Base-by-base conservation (phyloP, 2,888 invertebrate genomes). In the Cremastinae sp. region DNA sequence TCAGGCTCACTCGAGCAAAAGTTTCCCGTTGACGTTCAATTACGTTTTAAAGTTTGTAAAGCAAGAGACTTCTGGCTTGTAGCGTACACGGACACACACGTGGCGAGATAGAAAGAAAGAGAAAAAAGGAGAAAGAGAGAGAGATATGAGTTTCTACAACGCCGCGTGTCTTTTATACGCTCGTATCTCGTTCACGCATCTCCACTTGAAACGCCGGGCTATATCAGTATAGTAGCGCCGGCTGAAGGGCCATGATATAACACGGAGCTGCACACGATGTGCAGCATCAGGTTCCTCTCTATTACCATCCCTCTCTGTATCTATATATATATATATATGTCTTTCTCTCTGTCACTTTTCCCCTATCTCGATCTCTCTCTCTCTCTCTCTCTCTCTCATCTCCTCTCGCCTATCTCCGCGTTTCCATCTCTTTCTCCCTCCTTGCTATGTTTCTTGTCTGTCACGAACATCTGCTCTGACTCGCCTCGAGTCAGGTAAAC, bases 111-210 rank as follows among this genome's bases (percentile, higher is more conserved):
- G 28, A 28, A 28, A 66, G 62, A 38, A 62, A 72, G 58, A 45
- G 12, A 12, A 12, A 12, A 53, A n/a, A n/a, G 14, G 9, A 10
- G 54, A 75, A 59, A 59, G 36, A 51, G 61, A 70, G 62, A 72
- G 61, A 51, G 41, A 58, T 61, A 22, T 41, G 28, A 34, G n/a
- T 34, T 34, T 66, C 18, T 45, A 54, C 73, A 74, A 76, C 82
- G 70, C 79, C 79, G 84, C 80, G 79, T 79, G 83, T 81, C 85
- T 85, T 87, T 87, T 87, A 84, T 84, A 76, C 81, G 81, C 81
- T 83, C 80, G 81, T 86, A 86, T 86, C 86, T 83, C 84, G 84
- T 84, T 84, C 82, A 84, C 83, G 84, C 83, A 87, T 87, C 85
- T 84, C 82, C 81, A 72, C 74, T 74, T 65, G 69, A 65, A 76